Evolutionary conservation across 2,888 invertebrate genomes (phyloP).

Genomic region (Isotomurus palustris): DNA sequence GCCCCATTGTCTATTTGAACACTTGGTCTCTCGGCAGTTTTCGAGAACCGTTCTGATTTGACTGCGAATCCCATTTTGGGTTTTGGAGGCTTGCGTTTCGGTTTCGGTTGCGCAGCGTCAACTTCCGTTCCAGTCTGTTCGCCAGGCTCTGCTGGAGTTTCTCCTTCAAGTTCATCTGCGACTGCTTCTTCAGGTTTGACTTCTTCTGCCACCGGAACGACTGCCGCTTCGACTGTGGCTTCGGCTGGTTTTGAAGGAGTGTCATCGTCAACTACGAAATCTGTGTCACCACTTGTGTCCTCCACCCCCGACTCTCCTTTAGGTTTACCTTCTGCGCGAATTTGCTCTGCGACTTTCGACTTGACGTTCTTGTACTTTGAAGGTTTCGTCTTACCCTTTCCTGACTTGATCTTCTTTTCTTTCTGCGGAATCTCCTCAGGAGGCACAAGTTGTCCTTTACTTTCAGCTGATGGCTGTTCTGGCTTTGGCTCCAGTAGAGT

Average conservation of each 20-base stretch:
- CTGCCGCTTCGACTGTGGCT: neutral
- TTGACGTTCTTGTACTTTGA: slow-evolving; percentile 9
- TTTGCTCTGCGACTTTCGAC: slow-evolving; percentile 3
- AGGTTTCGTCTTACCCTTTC: neutral
- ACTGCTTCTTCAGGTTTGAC: neutral
- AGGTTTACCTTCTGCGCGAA: neutral
- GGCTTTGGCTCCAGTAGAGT: neutral
- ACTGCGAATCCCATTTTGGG: too few species aligned
- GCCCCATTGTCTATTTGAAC: neutral
- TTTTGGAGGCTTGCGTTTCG: neutral
- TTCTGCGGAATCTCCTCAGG: neutral
- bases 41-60: too few species aligned
- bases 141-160: neutral
- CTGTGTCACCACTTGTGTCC: neutral
- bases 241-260: neutral
- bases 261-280: too few species aligned
- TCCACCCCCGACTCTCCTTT: too few species aligned
- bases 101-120: neutral
- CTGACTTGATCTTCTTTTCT: neutral
- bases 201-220: neutral
- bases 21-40: neutral
- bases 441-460: neutral
- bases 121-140: neutral
- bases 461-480: neutral
- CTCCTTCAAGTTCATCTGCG: neutral